Evolutionary conservation across 1,140 invertebrate genomes (phyloP), one percentile per base, ranked within the genome.

Genomic region (Formica exsecta): DNA sequence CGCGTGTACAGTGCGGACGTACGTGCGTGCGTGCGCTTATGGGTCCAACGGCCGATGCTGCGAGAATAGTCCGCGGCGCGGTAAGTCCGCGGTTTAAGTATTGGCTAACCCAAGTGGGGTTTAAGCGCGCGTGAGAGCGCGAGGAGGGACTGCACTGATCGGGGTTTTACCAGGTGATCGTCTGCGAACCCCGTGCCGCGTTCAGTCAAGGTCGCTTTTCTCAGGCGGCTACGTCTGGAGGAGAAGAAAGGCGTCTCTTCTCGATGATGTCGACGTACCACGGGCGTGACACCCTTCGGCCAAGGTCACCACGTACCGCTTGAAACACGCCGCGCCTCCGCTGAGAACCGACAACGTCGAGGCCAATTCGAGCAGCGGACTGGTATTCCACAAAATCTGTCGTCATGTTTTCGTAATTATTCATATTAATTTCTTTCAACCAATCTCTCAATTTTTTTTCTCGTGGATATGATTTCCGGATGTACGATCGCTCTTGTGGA

Each of bases 41-140:
- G 90, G 92, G 92, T 93, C 93, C 92, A 93, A 91, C 90, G 87
- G 89, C 89, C 93, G 93, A 94, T 94, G 94, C 94, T 94, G 93
- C 91, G 90, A 90, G 94, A 95, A 93, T 95, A 95, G 92, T 94
- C 91, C 86, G 92, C 93, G 91, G 91, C 91, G 86, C 91, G 90
- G 91, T 86, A 81, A 87, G 90, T 70, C 89, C 91, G 44, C 85
- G 90, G 91, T 92, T 95, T 95, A 95, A 94, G 93, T 94, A 95
- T 94, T 93, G 91, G 92, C 87, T 92, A 93, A 90, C 90, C 84
- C 87, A 91, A 94, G 93, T 94, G 94, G 94, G 95, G 94, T 91
- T 92, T 29, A 86, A 65, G 54, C 41, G 59, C 62, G 25, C 32
- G 22, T 32, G n/a, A 38, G 76, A 71, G 83, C 81, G 76, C 48